Conservation (phyloP, 2,888 invertebrate genomes). For the Spilarctia lutea region DNA sequence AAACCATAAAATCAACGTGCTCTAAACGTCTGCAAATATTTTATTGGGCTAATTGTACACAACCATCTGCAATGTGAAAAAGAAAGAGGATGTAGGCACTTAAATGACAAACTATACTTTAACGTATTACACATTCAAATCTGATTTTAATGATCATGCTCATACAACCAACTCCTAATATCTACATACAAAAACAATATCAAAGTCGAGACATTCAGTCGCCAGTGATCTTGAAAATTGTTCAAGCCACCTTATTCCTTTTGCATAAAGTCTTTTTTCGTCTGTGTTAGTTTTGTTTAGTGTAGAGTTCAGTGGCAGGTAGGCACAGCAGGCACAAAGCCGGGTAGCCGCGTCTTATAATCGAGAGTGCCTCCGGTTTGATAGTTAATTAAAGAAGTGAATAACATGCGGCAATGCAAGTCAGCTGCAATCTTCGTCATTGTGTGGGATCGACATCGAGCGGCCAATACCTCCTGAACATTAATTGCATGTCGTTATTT, state of each 20-base stretch:
- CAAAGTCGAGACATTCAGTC: constrained; percentile 81
- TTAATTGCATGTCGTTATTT: constrained; percentile 32
- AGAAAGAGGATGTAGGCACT: constrained; percentile 51
- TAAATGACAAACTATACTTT: constrained; percentile 58
- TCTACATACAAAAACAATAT: constrained; percentile 72
- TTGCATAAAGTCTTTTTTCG: constrained; percentile 59
- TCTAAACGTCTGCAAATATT: constrained; percentile 37
- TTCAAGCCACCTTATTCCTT: constrained; percentile 52
- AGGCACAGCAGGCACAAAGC: constrained; percentile 76
- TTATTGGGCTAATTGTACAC: constrained; percentile 44
- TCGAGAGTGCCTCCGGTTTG: constrained; percentile 82
- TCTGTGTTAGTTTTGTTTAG: constrained; percentile 51
- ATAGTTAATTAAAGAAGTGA: constrained; percentile 86
- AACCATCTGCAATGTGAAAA: constrained; percentile 46
- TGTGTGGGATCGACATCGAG: constrained; percentile 57
- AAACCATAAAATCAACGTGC: constrained; percentile 34
- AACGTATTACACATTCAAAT: constrained; percentile 63
- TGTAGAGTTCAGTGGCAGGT: constrained; percentile 61
- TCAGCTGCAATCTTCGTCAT: constrained; percentile 80
- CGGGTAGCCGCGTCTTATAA: constrained; percentile 82
- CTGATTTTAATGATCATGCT: constrained; percentile 65
- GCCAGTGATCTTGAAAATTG: constrained; percentile 57
- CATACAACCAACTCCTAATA: constrained; percentile 67
- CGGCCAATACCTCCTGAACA: constrained; percentile 50
- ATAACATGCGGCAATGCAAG: constrained; percentile 80